Evolutionary conservation across 2,113 vertebrate genomes (phyloP), one percentile per base, ranked within the genome.

Genomic region (Bombycilla garrulus): DNA sequence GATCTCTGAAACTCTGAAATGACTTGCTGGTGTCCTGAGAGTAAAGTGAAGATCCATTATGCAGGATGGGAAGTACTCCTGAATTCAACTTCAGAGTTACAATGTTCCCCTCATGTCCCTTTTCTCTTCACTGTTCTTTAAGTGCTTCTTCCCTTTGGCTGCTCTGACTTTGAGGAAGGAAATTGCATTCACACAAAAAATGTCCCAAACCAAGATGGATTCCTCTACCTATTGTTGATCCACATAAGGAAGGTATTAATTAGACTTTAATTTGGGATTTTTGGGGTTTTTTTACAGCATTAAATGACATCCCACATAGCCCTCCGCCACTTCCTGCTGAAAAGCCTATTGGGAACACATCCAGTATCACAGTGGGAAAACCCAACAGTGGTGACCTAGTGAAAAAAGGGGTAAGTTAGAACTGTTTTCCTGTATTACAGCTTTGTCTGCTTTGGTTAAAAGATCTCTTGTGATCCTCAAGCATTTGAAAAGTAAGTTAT

Each of bases 321-420:
- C 97, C 98, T 85, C 98, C 99, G 4, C 98, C 99, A 58, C 98
- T 99, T 38, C 99, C 99, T 69, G 76, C 94, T 83, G 98, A 98
- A 97, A 99, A 98, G 76, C 98, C 99, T 44, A 97, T 99, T 51
- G 99, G 99, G 56, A 97, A 96, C 65, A 94, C 97, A 15, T 97
- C 87, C 15, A 66, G 15, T 66, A 38, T 96, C 40, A 40, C 87
- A 57, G 70, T 90, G 81, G 95, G 92, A 92, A 98, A 97, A 88
- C 78, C 86, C 57, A 96, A 13, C 87, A 91, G 91, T 42, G 47
- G 28, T 51, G 91, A 96, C 79, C 91, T 91, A 95, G 54, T 90
- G 23, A 97, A 95, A 92, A 97, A 95, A 48, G 69, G 76, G 90
- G 98, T 98, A 95, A 96, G 97, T 96, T 90, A 74, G 53, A 70